Evolutionary conservation across 2,113 vertebrate species (phyloP).

Genomic region (Gasterosteus nipponicus): DNA sequence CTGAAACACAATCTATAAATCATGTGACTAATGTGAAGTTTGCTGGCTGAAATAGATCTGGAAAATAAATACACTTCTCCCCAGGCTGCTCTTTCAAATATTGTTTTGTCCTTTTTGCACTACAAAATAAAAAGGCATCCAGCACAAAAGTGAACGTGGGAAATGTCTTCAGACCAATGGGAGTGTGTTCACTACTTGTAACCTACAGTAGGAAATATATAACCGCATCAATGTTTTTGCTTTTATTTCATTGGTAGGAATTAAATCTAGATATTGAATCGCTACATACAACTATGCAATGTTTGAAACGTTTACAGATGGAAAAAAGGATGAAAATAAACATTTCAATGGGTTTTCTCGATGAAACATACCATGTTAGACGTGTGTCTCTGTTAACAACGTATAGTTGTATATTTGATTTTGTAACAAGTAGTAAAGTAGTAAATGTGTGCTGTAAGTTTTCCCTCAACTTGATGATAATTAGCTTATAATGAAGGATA

Average conservation of each 20-base stretch:
- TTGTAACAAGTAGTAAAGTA: no score
- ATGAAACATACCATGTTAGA: no score
- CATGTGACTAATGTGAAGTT: neutral
- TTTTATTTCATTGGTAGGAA: neutral
- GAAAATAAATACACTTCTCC: neutral
- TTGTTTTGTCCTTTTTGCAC: no score
- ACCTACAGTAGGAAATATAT: neutral
- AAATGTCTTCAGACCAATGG: no score
- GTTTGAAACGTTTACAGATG: neutral
- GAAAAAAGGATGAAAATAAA: neutral
- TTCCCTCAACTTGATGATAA: no score
- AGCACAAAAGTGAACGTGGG: no score
- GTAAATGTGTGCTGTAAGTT: no score
- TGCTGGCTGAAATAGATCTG: neutral
- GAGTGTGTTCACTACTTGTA: neutral
- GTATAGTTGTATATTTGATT: no score
- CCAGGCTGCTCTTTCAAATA: neutral
- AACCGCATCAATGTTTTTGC: neutral
- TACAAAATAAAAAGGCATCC: no score
- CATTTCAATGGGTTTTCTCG: no score
- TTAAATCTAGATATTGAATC: neutral
- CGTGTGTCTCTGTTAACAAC: no score
- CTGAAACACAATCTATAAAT: neutral
- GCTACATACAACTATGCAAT: neutral
- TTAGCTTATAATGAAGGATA: neutral